These are phyloP conservation scores for Ryuthela nishihirai DNA, from an alignment of 2,888 invertebrate genomes.

Conservation along the genomic window DNA sequence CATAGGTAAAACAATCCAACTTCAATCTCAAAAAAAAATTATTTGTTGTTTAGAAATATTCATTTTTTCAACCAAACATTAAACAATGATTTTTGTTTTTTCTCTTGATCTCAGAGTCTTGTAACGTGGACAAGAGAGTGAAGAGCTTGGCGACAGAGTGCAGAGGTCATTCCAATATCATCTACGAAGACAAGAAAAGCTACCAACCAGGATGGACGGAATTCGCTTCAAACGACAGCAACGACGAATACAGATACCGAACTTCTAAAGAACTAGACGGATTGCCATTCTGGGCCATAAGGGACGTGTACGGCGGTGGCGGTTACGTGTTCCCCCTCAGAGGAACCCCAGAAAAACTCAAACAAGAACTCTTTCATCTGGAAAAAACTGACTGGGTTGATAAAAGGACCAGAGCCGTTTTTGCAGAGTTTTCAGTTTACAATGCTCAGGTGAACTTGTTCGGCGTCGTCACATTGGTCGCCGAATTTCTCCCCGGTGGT, in stretches of 20 bases:
- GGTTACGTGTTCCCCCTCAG: slow-evolving; percentile 52
- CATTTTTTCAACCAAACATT: neutral
- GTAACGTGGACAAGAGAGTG: slow-evolving; percentile 41
- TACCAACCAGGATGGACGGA: slow-evolving; percentile 44
- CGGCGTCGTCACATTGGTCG: slow-evolving; percentile 44
- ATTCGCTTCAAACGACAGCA: slow-evolving; percentile 19
- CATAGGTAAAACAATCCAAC: too few relatives aligned
- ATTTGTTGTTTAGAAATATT: neutral
- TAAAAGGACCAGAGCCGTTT: slow-evolving; percentile 54
- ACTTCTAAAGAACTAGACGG: slow-evolving; percentile 49
- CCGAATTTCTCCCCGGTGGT: slow-evolving; percentile 46
- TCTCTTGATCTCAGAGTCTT: slow-evolving; percentile 33
- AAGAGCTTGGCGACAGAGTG: slow-evolving; percentile 40
- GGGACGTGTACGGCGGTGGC: slow-evolving; percentile 53
- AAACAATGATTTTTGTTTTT: neutral
- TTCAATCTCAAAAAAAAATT: neutral
- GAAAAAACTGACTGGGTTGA: slow-evolving; percentile 54
- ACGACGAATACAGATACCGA: slow-evolving; percentile 47
- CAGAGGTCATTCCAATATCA: slow-evolving; percentile 40
- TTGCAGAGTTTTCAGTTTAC: slow-evolving; percentile 57
- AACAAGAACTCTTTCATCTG: slow-evolving; percentile 47
- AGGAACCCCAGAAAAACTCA: slow-evolving; percentile 44
- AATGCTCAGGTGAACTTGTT: slow-evolving; percentile 52
- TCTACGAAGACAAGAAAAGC: slow-evolving; percentile 44
- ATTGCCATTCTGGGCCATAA: slow-evolving; percentile 52